Base-by-base conservation (phyloP, 2,113 vertebrate species). In the Crocuta crocuta region DNA sequence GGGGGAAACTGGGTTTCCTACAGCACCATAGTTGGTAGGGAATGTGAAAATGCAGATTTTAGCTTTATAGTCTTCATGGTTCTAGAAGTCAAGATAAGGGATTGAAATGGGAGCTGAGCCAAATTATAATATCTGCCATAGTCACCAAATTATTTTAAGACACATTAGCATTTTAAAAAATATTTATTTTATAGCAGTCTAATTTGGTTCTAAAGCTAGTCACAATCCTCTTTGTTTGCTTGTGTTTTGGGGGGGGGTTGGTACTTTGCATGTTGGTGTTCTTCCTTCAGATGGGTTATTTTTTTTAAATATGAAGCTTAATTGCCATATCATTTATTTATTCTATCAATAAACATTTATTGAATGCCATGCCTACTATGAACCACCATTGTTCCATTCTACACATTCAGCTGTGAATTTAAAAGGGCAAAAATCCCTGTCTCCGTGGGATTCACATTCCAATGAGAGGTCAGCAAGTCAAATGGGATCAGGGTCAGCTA, bases 111-210 rank as follows among this genome's bases (percentile, higher is more conserved):
- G 43, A 84, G 17, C 4, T 74, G 24, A 93, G n/a, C 4, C 55
- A 65, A 96, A 43, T 28, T 85, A 43, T 10, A 76, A 6, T 89
- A 33, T n/a, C 35, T 81, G 21, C 35, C n/a, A 7, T 39, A 78
- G 26, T 68, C 81, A 53, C 28, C 16, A 88, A 88, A 45, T 82
- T 93, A 84, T 84, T 63, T 89, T 84, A 96, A 84, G 50, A 65
- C 43, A 74, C 43, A 63, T 71, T 10, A 10, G 19, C 73, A 71
- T 70, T 79, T 86, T 5, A 0, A n/a, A 63, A 45, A n/a, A 31
- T 70, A 79, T 28, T 50, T 92, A 91, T 48, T 70, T 68, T 26
- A 39, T 65, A 50, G 28, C 80, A 80, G 9, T 31, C 26, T 94
- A 85, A 45, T 65, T 93, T 61, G 16, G 23, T 43, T 96, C 26